Base-by-base conservation (phyloP, 2,113 vertebrate genomes). In the Accipiter cooperii region DNA sequence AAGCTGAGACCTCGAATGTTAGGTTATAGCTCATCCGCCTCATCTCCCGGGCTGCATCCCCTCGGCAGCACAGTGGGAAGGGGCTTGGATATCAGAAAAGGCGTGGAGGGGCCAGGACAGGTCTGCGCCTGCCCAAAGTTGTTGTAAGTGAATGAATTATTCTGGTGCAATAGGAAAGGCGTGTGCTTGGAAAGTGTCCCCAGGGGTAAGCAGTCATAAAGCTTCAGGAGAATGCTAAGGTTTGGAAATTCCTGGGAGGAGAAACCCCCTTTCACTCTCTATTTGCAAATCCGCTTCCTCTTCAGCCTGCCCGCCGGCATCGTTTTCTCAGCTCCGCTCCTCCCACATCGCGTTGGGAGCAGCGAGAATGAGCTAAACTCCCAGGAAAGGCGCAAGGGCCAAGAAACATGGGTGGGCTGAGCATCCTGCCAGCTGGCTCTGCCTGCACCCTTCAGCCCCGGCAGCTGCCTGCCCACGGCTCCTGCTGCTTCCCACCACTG, bases 41-140 rank as follows among this genome's bases (percentile, higher is more conserved):
- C 57, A 6, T 4, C 6, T n/a, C 78, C 52, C 0, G 1, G 17
- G 51, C 61, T 33, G 65, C 82, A 47, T 12, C 86, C 55, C 60
- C 55, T 26, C 9, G 0, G 49, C 60, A 69, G 54, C 17, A 0
- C 0, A 0, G 33, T 12, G 75, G 70, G 68, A 75, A 69, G 49
- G 69, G 78, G 42, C 9, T 42, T 3, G 36, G 69, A 5, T 10
- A 4, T 2, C 0, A 3, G 66, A 24, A 60, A 64, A 57, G 42
- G n/a, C 1, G 52, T 0, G 10, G 46, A 40, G 31, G 61, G 51
- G 20, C 31, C 57, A 13, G 93, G 89, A 49, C 87, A 69, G 58
- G 93, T 76, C 63, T 26, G 25, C 0, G 1, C 95, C 71, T 1
- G 93, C 71, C 96, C 1, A 1, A 20, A 58, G 58, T 58, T 76